Percentiles rank a stretch among this genome's conserved stretches.
Conservation (phyloP, 2,113 vertebrate species). For the Bubo bubo region DNA sequence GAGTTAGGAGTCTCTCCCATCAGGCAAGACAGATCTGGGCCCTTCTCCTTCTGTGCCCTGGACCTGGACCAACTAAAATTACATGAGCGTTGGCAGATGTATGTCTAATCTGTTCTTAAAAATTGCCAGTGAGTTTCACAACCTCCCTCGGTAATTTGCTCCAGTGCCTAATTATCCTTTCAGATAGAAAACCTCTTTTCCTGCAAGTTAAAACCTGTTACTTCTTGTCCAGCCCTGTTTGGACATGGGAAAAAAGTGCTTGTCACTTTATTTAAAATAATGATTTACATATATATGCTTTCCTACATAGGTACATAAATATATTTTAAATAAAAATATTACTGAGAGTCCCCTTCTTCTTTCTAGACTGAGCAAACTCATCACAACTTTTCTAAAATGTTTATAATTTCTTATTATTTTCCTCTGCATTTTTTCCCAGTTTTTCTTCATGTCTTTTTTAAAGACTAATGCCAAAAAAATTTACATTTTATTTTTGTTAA, state of each 20-base stretch:
- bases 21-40: constrained; percentile 1
- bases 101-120: constrained; percentile 63
- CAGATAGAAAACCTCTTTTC: constrained; percentile 45
- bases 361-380: neutral
- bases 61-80: constrained; percentile 46
- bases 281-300: neutral
- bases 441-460: neutral
- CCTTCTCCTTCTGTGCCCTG: constrained; percentile 47
- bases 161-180: constrained; percentile 58
- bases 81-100: constrained; percentile 51
- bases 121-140: constrained; percentile 67
- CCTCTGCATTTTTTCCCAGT: neutral
- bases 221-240: neutral
- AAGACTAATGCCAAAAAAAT: neutral
- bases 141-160: constrained; percentile 63
- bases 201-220: constrained; percentile 35
- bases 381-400: neutral
- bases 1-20: constrained; percentile 23
- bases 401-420: neutral
- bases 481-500: neutral
- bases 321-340: neutral
- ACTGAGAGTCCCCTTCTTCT: neutral
- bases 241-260: neutral
- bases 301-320: neutral
- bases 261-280: neutral